These are phyloP conservation scores for Fistularia commersonii DNA, from an alignment of 2,797 vertebrate species.

Conservation along the genomic window DNA sequence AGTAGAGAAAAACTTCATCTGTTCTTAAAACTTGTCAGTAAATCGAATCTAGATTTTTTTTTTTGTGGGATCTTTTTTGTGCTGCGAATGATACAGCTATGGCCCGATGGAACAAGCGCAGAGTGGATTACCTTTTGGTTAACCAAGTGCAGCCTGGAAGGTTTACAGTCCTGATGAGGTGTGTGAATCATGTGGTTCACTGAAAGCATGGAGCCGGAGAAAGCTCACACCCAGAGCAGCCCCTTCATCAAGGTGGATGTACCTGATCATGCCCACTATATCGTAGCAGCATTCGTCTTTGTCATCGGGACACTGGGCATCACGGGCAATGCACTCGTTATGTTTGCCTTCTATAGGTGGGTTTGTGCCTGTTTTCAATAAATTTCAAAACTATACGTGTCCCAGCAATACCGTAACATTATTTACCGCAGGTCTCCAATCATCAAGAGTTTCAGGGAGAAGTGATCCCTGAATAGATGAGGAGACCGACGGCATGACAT, in stretches of 20 bases:
- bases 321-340: constrained; percentile 71
- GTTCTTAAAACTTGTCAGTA: no score
- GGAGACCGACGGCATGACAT: no score
- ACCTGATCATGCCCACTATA: constrained; percentile 74
- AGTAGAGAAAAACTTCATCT: no score
- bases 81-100: constrained; percentile 22
- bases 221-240: constrained; percentile 51
- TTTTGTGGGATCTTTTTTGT: no score
- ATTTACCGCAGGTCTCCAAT: no score
- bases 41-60: no score
- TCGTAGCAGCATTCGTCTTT: constrained; percentile 66
- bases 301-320: constrained; percentile 71
- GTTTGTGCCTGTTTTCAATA: constrained; percentile 12
- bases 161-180: constrained; percentile 31
- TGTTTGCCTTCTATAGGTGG: constrained; percentile 77
- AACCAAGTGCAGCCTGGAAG: constrained; percentile 5
- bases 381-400: no score
- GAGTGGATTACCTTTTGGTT: constrained; percentile 15
- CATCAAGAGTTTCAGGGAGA: no score
- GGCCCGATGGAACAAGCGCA: constrained; percentile 8
- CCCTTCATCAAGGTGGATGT: constrained; percentile 69
- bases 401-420: no score
- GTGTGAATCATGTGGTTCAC: constrained; percentile 58
- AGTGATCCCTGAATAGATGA: not conserved
- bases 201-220: constrained; percentile 67